Evolutionary conservation across 2,113 vertebrate genomes (phyloP), one percentile per base, ranked within the genome.

Genomic region (Recurvirostra avosetta): DNA sequence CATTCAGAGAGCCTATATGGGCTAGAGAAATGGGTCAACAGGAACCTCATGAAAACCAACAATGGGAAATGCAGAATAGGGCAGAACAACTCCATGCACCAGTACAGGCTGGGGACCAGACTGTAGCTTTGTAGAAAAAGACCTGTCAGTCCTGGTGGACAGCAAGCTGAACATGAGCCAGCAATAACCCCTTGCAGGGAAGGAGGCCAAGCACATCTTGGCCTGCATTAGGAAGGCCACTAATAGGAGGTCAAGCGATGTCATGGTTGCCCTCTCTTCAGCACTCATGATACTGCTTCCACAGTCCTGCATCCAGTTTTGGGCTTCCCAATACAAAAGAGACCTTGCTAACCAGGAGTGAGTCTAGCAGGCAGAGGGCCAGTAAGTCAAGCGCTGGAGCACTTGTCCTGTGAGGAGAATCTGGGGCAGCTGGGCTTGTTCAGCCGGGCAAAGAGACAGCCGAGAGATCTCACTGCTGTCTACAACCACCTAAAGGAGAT

Each of bases 141-240:
- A 22, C 26, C 38, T 81, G n/a, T 6, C 6, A 6, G 5, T 65
- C 12, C 38, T 45, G 53, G 38, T 6, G 11, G 12, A 73, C 13
- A 27, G 15, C 21, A 30, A 62, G 25, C 26, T 75, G 88, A 61
- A 52, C 26, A 8, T 8, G 7, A 88, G 16, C 14, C 65, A 82
- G 21, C 34, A 53, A n/a, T 43, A 32, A 1, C 15, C 0, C 0
- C 7, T 32, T 77, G 38, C 13, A 74, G 62, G 66, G 27, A 12
- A 59, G 15, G 8, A 73, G 32, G 43, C 16, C 53, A 55, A 67
- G 30, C 27, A 45, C 18, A 23, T 47, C 45, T 65, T 66, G 65
- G 43, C 20, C 26, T 67, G 15, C 38, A 2, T 27, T 13, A 59
- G 18, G 29, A 88, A 59, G 32, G 30, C 2, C 13, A 11, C 17